These are phyloP conservation scores for Raillietiella orientalis DNA, from an alignment of 2,888 invertebrate species.

Conservation along the genomic window DNA sequence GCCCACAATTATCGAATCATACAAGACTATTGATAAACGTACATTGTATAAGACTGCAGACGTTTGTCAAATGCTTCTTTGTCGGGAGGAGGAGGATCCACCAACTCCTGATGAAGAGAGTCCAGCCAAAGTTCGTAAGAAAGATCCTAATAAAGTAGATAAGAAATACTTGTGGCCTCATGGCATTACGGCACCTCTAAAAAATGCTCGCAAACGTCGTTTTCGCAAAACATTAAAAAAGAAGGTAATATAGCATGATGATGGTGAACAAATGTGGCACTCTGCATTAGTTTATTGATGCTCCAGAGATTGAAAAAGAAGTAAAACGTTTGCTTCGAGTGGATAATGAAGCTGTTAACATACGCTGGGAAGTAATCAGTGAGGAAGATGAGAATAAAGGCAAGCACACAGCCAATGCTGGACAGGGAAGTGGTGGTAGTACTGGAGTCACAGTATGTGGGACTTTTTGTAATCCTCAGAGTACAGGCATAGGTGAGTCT, in stretches of 20 bases:
- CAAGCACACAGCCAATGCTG: conserved; percentile 13
- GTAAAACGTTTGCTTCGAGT: conserved; percentile 62
- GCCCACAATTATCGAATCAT: conserved; percentile 63
- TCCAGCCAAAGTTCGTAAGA: conserved; percentile 18
- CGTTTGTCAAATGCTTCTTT: conserved; percentile 61
- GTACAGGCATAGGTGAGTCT: conserved; percentile 5
- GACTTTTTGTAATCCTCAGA: conserved; percentile 6
- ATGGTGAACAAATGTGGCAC: not conserved
- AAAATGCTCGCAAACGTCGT: conserved; percentile 66
- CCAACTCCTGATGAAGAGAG: conserved; percentile 16
- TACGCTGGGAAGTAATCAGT: conserved; percentile 59
- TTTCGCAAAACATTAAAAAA: conserved; percentile 85
- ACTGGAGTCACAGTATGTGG: too few relatives aligned
- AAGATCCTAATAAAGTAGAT: conserved; percentile 50
- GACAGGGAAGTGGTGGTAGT: conserved; percentile 6
- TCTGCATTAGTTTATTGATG: conserved; percentile 40
- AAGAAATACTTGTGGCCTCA: conserved; percentile 83
- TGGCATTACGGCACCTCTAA: conserved; percentile 78
- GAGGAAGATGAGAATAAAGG: conserved; percentile 44
- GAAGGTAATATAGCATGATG: conserved; percentile 20
- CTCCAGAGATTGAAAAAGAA: conserved; percentile 93
- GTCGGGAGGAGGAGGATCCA: conserved; percentile 56
- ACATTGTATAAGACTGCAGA: conserved; percentile 95
- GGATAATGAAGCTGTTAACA: conserved; percentile 67
- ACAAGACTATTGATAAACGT: conserved; percentile 83